These are phyloP conservation scores for Anastrepha obliqua DNA, from an alignment of 1,140 invertebrate species.

Conservation along the genomic window DNA sequence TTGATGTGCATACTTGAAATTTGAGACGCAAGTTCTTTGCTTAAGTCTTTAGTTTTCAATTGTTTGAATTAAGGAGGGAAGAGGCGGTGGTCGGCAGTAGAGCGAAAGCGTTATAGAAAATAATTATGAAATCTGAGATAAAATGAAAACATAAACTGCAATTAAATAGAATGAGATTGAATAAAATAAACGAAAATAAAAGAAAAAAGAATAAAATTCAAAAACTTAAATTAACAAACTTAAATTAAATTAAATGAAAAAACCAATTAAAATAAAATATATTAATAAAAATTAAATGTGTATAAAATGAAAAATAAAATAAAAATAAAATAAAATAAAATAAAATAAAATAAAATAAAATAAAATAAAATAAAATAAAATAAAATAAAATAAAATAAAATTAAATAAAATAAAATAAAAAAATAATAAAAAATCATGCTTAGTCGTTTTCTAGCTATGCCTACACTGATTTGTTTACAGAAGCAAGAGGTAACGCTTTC, in stretches of 20 bases:
- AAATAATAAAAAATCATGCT: too few species aligned
- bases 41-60: slow-evolving; percentile 26
- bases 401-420: not conserved
- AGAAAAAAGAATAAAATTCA: not conserved
- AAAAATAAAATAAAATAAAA: not conserved
- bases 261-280: not conserved
- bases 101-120: too few species aligned
- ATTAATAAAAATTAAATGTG: too few species aligned
- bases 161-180: not conserved
- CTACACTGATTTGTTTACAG: too few species aligned
- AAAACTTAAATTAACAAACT: too few species aligned
- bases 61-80: not conserved
- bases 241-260: not conserved
- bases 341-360: not conserved
- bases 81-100: too few species aligned
- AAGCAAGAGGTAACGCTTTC: too few species aligned
- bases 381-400: not conserved
- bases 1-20: not conserved
- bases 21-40: not conserved
- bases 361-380: not conserved
- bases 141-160: not conserved
- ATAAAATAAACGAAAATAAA: not conserved
- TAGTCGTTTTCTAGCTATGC: too few species aligned
- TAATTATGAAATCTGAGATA: too few species aligned
- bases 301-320: not conserved